Evolutionary conservation across 2,888 invertebrate species (phyloP), one percentile per base, ranked within the genome.

Genomic region (Drosophila nr. perissopoda): DNA sequence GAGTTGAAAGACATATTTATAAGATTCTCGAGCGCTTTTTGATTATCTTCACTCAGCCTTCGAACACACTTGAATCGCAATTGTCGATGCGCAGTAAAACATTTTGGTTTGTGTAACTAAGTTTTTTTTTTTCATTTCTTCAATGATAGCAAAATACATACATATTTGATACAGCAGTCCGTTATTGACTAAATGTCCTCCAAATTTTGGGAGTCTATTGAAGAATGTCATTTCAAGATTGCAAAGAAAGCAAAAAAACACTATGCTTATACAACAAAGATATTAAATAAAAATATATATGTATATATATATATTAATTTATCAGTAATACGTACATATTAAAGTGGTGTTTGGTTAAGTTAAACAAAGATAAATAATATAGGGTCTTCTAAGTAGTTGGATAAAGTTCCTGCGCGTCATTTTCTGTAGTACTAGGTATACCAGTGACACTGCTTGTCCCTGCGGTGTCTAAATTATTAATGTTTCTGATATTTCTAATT

Each of bases 301-400:
- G 25, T 34, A 27, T 5, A 27, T 36, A n/a, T 56, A n/a, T 38
- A 16, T 56, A 38, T 38, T 68, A 65, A 63, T 62, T 71, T 76
- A 79, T 69, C 64, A 62, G 65, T 66, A 70, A 70, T 78, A 74
- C 74, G 63, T 68, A 68, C 64, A 81, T 62, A 64, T 72, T 58
- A 77, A 70, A 65, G 59, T 73, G 33, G 42, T 70, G 42, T 42
- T 81, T 63, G 62, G 70, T 76, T 70, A 66, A 51, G 49, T 56
- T 70, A 79, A 81, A 67, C 59, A 66, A 66, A 53, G 29, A 56
- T 66, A 65, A 60, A 48, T 54, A 34, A 40, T 58, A 57, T 40
- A 49, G 48, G 53, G 54, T 66, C 48, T 42, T 67, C 66, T 79
- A 74, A 65, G 42, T 70, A 46, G 61, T 58, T 64, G 72, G 73